These are phyloP conservation scores for Holacanthus passer DNA, from an alignment of 2,113 vertebrate genomes.

Conservation along the genomic window DNA sequence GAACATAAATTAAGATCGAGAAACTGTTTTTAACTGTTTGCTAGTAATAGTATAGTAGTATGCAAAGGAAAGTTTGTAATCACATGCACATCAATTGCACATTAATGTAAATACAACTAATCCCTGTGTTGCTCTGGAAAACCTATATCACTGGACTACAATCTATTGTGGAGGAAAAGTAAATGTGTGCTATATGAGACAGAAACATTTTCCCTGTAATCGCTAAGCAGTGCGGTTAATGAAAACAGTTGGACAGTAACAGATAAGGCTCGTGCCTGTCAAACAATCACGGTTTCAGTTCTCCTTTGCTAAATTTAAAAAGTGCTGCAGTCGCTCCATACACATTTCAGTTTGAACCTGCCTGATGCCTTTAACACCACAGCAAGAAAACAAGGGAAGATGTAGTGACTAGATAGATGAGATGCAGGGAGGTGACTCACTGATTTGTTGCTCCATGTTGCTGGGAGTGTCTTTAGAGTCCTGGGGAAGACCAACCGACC, in stretches of 20 bases:
- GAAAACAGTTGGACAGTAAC: not conserved
- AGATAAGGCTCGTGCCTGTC: not conserved
- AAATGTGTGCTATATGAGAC: not conserved
- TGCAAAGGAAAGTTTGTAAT: no score
- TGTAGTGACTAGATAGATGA: not conserved
- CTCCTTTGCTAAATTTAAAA: slow-evolving; percentile 51
- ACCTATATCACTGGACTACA: no score
- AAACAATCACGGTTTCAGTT: slow-evolving; percentile 55
- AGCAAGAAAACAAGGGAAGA: not conserved
- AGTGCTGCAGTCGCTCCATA: not conserved
- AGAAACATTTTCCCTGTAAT: not conserved
- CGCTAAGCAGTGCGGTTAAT: not conserved
- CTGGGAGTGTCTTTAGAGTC: slow-evolving; percentile 67
- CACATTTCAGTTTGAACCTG: not conserved
- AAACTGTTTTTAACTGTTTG: no score
- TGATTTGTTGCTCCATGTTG: slow-evolving; percentile 80
- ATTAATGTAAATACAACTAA: no score
- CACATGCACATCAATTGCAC: no score
- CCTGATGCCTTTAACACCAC: not conserved
- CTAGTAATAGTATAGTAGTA: no score
- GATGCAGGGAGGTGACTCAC: slow-evolving; percentile 73
- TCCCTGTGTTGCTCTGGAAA: no score
- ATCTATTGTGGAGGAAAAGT: not conserved
- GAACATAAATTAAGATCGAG: no score
- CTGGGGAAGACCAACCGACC: slow-evolving; percentile 86